Percentiles rank a stretch among this genome's conserved stretches.
Conservation (phyloP, 2,888 invertebrate species). For the Strigamia crassipes region DNA sequence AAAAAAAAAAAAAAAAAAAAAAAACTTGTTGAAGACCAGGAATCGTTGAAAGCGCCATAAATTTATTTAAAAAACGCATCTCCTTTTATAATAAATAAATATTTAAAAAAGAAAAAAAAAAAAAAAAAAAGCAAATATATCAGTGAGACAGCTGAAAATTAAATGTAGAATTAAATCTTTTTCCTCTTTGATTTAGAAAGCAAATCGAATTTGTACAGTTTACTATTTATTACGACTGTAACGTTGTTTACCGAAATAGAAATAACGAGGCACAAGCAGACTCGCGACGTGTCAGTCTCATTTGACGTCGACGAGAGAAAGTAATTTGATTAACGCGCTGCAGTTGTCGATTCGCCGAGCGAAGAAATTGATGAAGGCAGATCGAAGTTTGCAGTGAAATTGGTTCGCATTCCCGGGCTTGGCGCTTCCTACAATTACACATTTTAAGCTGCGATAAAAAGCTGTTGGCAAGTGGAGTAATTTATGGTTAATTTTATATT, state of each 20-base stretch:
- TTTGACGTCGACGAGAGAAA: neutral
- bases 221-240: no score
- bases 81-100: no score
- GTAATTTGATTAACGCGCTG: constrained; percentile 17
- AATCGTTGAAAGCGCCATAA: no score
- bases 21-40: no score
- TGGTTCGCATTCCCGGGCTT: neutral
- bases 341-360: neutral
- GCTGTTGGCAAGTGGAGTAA: neutral
- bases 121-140: no score
- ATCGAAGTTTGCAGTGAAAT: neutral
- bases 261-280: neutral
- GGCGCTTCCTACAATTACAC: neutral
- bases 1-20: no score
- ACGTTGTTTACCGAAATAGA: neutral
- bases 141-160: no score
- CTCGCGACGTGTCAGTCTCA: neutral
- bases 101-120: no score
- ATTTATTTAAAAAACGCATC: no score
- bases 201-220: no score
- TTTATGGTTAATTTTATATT: constrained; percentile 15
- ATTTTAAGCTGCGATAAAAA: neutral
- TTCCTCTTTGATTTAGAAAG: no score
- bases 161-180: no score
- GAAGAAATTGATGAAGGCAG: constrained; percentile 1